Evolutionary conservation across 2,113 vertebrate species (phyloP).

Genomic region (Centropristis striata): DNA sequence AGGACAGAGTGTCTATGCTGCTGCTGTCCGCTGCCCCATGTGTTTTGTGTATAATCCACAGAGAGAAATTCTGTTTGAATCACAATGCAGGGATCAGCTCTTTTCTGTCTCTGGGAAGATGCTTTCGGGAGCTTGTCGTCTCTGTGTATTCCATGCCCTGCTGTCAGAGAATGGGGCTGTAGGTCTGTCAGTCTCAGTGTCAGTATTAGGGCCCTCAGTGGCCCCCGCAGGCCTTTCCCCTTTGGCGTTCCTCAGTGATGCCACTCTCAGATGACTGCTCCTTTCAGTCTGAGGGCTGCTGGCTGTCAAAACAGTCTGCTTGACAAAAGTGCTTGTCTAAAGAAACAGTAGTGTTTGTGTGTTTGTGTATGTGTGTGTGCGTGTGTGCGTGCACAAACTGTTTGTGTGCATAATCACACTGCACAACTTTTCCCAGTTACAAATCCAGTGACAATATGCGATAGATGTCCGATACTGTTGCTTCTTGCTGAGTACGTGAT

Average conservation of each 20-base stretch:
- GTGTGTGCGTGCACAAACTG: background rate
- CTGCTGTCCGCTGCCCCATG: background rate
- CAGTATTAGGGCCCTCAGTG: slow-evolving; percentile 31
- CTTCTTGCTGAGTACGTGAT: too few relatives aligned
- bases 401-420: background rate
- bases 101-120: slow-evolving; percentile 27
- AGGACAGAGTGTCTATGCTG: background rate
- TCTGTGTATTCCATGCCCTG: slow-evolving; percentile 25
- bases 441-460: background rate
- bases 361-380: slow-evolving; percentile 20
- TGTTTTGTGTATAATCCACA: slow-evolving; percentile 4
- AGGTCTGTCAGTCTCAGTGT: slow-evolving; percentile 67
- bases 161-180: slow-evolving; percentile 32
- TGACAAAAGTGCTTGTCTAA: slow-evolving; percentile 26
- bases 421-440: background rate
- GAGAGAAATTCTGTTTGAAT: slow-evolving; percentile 34
- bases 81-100: slow-evolving; percentile 37
- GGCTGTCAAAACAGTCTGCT: slow-evolving; percentile 56
- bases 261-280: slow-evolving; percentile 51
- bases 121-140: slow-evolving; percentile 20
- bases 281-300: slow-evolving; percentile 41
- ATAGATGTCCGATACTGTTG: too few relatives aligned
- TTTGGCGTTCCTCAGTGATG: slow-evolving; percentile 39
- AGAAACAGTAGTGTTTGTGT: background rate
- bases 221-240: slow-evolving; percentile 31